phyloP scores from a whole-genome alignment of 1,140 invertebrate genomes.

The Drosophila murphyi region DNA sequence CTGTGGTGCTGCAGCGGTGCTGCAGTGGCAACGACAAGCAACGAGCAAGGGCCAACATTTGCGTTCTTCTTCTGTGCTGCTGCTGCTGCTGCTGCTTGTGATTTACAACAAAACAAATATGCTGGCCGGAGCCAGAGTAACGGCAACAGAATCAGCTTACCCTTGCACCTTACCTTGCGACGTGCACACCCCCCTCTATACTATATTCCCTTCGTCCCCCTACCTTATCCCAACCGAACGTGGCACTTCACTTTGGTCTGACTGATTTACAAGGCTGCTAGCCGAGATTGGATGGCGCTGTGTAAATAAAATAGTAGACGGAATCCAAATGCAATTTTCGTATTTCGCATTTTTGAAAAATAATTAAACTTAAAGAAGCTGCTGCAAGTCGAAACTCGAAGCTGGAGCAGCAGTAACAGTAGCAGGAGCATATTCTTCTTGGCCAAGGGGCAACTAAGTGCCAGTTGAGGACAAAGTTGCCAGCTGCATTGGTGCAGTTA shows the following conservation, averaged over 20 bases:
- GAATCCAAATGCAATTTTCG: constrained; percentile 75
- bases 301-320: constrained; percentile 80
- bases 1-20: constrained; percentile 13
- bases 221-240: neutral
- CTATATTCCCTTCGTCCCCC: neutral
- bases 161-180: constrained; percentile 57
- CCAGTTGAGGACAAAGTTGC: constrained; percentile 54
- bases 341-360: constrained; percentile 78
- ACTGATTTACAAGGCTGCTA: constrained; percentile 81
- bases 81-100: constrained; percentile 58
- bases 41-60: constrained; percentile 62
- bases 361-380: constrained; percentile 76
- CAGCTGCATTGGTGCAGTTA: constrained; percentile 61
- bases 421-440: constrained; percentile 16
- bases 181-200: neutral
- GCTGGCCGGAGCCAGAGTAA: constrained; percentile 36
- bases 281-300: constrained; percentile 76
- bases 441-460: constrained; percentile 11
- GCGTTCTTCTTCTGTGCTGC: constrained; percentile 36
- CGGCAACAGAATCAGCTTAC: constrained; percentile 31
- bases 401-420: neutral
- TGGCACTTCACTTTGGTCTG: constrained; percentile 47
- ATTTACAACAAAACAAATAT: constrained; percentile 84
- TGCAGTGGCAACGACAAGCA: constrained; percentile 16
- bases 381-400: constrained; percentile 17